Percentiles rank a stretch among this genome's conserved stretches.
These are phyloP conservation scores for Poecilia picta DNA, from an alignment of 2,797 vertebrate genomes.

Conservation along the genomic window DNA sequence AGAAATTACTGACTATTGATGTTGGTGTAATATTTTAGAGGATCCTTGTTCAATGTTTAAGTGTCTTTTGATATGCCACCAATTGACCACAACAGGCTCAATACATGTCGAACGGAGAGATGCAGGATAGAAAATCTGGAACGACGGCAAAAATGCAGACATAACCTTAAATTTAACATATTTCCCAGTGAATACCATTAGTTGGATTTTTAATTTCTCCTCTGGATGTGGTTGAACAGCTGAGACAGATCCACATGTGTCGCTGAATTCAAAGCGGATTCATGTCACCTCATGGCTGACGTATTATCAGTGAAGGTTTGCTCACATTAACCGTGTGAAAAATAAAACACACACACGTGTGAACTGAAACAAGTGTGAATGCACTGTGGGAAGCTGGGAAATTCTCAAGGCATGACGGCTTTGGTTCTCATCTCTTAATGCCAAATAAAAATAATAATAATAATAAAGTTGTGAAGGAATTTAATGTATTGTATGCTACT, in stretches of 20 bases:
- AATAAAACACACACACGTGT: not conserved
- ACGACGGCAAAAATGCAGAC: not conserved
- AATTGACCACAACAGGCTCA: not conserved
- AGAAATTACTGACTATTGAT: not conserved
- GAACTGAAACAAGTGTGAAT: not conserved
- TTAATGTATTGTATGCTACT: not conserved
- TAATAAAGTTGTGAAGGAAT: not conserved
- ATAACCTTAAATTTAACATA: too few species aligned
- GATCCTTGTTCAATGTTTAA: not conserved
- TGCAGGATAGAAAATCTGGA: not conserved
- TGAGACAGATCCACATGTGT: not conserved
- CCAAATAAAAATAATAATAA: not conserved
- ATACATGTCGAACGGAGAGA: not conserved
- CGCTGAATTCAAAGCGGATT: not conserved
- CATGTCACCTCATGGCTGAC: not conserved
- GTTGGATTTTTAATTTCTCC: not conserved
- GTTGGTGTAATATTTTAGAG: not conserved
- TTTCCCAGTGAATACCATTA: not conserved
- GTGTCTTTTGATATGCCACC: not conserved
- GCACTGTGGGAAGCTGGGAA: not conserved
- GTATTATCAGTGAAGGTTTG: not conserved
- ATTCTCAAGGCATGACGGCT: not conserved
- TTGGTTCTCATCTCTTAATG: not conserved
- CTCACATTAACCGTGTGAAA: not conserved
- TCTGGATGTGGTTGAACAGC: not conserved